Percentiles rank a stretch among this genome's conserved stretches.
Evolutionary conservation across 2,888 invertebrate species (phyloP).

Genomic region (Drosophila tanythrix): DNA sequence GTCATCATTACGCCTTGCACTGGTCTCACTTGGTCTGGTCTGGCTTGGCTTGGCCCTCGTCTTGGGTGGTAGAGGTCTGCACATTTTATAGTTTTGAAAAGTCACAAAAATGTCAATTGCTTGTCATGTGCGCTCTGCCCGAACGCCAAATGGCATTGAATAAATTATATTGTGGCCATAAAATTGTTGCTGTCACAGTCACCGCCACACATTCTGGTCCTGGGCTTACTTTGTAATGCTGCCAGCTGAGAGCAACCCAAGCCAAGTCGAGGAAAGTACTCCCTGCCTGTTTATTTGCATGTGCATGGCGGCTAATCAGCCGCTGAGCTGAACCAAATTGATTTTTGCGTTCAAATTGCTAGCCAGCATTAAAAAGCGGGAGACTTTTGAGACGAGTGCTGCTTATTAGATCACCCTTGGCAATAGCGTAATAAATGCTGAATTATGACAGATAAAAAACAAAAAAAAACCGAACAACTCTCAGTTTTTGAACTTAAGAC

Average conservation of each 20-base stretch:
- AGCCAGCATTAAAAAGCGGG: background rate
- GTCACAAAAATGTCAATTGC: constrained; percentile 82
- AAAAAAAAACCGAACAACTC: background rate
- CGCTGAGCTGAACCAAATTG: constrained; percentile 52
- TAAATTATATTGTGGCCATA: constrained; percentile 78
- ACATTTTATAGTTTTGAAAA: constrained; percentile 81
- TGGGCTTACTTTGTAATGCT: constrained; percentile 49
- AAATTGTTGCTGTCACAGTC: constrained; percentile 66
- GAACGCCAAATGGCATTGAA: constrained; percentile 74
- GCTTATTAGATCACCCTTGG: constrained; percentile 51
- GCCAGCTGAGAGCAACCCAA: constrained; percentile 3
- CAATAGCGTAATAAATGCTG: constrained; percentile 66
- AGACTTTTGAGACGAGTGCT: background rate
- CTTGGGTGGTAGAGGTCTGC: constrained; percentile 48
- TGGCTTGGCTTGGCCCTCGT: constrained; percentile 25
- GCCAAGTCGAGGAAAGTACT: constrained; percentile 13
- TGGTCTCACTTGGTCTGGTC: constrained; percentile 35
- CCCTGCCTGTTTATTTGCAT: constrained; percentile 44
- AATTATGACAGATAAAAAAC: constrained; percentile 60
- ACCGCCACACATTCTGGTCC: constrained; percentile 26
- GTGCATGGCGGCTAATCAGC: constrained; percentile 48
- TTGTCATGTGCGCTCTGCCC: constrained; percentile 67
- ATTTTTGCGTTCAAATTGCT: constrained; percentile 30
- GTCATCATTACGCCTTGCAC: constrained; percentile 74
- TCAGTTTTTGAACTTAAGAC: constrained; percentile 47